phyloP scores from a whole-genome alignment of 2,888 invertebrate species.

The Zele albiditarsus region DNA sequence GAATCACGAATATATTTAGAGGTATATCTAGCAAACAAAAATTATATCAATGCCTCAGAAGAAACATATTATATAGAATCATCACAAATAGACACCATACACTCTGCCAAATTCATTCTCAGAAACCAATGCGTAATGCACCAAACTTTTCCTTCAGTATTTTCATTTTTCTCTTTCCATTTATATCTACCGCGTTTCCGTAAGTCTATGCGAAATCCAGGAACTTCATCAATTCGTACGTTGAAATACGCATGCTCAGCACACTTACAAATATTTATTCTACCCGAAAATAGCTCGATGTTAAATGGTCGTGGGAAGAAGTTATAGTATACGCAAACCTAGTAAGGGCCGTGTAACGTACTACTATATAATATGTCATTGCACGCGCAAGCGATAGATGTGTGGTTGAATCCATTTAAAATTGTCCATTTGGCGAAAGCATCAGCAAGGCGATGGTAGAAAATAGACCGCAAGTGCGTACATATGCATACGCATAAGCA shows the following conservation, averaged over 20 bases:
- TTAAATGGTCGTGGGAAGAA: constrained; percentile 42
- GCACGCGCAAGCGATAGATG: not conserved
- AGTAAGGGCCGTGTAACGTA: not conserved
- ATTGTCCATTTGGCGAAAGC: constrained; percentile 32
- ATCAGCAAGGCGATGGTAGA: constrained; percentile 12
- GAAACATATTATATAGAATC: not conserved
- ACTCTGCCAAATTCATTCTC: constrained; percentile 54
- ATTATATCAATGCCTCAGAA: not conserved
- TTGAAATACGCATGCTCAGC: constrained; percentile 31
- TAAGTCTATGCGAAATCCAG: constrained; percentile 34
- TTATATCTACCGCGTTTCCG: not conserved
- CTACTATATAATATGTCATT: not conserved
- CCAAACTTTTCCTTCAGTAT: not conserved
- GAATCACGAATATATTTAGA: not conserved
- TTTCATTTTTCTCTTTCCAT: not conserved
- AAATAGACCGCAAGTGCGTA: constrained; percentile 33
- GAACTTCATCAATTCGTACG: constrained; percentile 18
- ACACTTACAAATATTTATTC: constrained; percentile 17
- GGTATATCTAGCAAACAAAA: not conserved
- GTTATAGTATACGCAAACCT: constrained; percentile 12
- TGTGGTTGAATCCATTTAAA: not conserved
- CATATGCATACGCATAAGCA: not conserved
- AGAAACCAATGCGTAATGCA: constrained; percentile 42
- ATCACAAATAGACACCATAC: not conserved
- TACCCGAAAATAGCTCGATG: constrained; percentile 40